These are phyloP conservation scores for Altica lythri DNA, from an alignment of 2,888 invertebrate genomes.

Conservation along the genomic window DNA sequence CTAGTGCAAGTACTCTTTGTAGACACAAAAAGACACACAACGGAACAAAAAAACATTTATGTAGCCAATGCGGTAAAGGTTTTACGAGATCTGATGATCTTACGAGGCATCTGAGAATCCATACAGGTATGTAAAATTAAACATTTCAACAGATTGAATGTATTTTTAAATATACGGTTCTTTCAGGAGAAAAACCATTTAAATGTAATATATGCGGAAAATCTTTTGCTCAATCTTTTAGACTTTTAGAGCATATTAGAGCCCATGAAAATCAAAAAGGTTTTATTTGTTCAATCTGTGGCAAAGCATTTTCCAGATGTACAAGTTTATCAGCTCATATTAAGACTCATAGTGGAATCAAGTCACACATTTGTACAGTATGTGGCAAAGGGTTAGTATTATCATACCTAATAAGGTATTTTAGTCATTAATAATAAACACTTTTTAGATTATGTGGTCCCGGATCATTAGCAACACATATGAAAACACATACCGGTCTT, in stretches of 20 bases:
- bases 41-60: slow-evolving; percentile 52
- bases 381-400: slow-evolving; percentile 54
- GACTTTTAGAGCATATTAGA: slow-evolving; percentile 54
- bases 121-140: slow-evolving; percentile 47
- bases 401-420: too few species aligned
- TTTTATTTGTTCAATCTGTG: slow-evolving; percentile 54
- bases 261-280: slow-evolving; percentile 54
- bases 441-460: slow-evolving; percentile 53
- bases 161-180: neutral
- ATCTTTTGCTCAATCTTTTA: slow-evolving; percentile 49
- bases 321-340: slow-evolving; percentile 54
- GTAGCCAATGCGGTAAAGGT: slow-evolving; percentile 55
- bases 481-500: slow-evolving; percentile 59
- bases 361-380: slow-evolving; percentile 53
- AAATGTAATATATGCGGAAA: slow-evolving; percentile 55
- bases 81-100: slow-evolving; percentile 55
- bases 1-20: slow-evolving; percentile 56
- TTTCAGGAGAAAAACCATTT: slow-evolving; percentile 53
- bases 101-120: slow-evolving; percentile 53
- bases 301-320: slow-evolving; percentile 55
- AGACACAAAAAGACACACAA: slow-evolving; percentile 54
- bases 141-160: too few species aligned
- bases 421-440: too few species aligned
- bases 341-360: slow-evolving; percentile 54
- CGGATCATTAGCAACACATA: slow-evolving; percentile 57